Evolutionary conservation across 2,113 vertebrate species (phyloP).

Genomic region (Pseudolaguvia tuberculata): DNA sequence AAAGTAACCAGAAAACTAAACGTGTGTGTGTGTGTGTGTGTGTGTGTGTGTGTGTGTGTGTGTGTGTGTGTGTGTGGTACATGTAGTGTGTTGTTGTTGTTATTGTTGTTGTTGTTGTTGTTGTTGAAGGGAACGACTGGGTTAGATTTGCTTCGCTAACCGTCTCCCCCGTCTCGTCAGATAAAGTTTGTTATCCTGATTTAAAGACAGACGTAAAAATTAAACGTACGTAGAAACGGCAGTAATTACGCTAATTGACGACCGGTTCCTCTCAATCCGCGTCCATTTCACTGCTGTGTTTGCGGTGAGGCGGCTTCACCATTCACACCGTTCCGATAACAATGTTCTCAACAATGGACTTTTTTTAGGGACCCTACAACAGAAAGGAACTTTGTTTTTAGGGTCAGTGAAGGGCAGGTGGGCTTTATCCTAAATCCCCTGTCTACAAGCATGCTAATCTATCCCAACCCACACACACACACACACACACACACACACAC

Average conservation of each 20-base stretch:
- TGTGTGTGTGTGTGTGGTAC: neutral
- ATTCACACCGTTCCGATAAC: slow-evolving; percentile 8
- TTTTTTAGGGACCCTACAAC: neutral
- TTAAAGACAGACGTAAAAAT: neutral
- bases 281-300: slow-evolving; percentile 23
- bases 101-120: neutral
- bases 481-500: too few relatives aligned
- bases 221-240: neutral
- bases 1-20: too few relatives aligned
- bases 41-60: too few relatives aligned
- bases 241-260: neutral
- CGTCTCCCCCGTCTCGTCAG: too few relatives aligned
- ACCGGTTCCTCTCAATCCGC: slow-evolving; percentile 38
- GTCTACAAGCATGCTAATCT: too few relatives aligned
- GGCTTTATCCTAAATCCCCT: neutral
- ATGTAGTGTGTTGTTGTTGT: neutral
- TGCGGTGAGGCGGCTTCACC: neutral
- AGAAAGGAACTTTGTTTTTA: neutral
- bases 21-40: too few relatives aligned
- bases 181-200: neutral
- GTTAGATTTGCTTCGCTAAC: too few relatives aligned
- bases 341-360: too few relatives aligned
- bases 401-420: neutral
- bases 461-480: too few relatives aligned
- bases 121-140: neutral